A percentile compares a stretch with the other conserved stretches of the same genome.
These are phyloP conservation scores for Sciurus vulgaris DNA, from an alignment of 2,797 vertebrate species.

Conservation along the genomic window DNA sequence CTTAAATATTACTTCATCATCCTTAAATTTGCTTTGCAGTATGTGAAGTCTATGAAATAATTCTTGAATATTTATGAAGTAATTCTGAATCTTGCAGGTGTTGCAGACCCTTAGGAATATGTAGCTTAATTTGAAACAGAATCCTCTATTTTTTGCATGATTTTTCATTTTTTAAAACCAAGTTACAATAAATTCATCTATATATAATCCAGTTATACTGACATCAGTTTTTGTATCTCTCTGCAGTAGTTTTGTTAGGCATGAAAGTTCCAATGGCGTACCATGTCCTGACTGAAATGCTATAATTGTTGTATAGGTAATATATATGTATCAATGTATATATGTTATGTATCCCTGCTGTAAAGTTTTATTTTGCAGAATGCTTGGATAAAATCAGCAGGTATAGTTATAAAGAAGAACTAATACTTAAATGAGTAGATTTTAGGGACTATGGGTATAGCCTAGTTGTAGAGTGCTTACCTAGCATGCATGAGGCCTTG, in stretches of 20 bases:
- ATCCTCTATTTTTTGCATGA: slow-evolving; percentile 64
- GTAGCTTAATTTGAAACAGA: slow-evolving; percentile 65
- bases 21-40: slow-evolving; percentile 76
- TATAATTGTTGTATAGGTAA: slow-evolving; percentile 9
- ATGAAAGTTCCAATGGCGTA: slow-evolving; percentile 29
- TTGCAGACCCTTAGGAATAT: slow-evolving; percentile 62
- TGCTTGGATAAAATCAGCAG: neutral
- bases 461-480: neutral
- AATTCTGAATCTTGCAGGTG: slow-evolving; percentile 75
- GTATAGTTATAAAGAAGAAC: slow-evolving; percentile 27
- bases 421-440: neutral
- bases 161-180: slow-evolving; percentile 70
- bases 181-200: slow-evolving; percentile 63
- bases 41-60: slow-evolving; percentile 68
- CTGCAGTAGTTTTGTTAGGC: slow-evolving; percentile 35
- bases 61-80: slow-evolving; percentile 80
- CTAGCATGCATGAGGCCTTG: neutral
- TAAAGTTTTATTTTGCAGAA: slow-evolving; percentile 32
- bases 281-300: neutral
- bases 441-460: neutral
- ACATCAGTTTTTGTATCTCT: slow-evolving; percentile 61
- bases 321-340: neutral
- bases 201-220: slow-evolving; percentile 8
- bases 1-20: slow-evolving; percentile 81
- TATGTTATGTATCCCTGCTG: neutral